Percentiles rank a stretch among this genome's conserved stretches.
These are phyloP conservation scores for Macroramphosus scolopax DNA, from an alignment of 2,797 vertebrate genomes.

Conservation along the genomic window DNA sequence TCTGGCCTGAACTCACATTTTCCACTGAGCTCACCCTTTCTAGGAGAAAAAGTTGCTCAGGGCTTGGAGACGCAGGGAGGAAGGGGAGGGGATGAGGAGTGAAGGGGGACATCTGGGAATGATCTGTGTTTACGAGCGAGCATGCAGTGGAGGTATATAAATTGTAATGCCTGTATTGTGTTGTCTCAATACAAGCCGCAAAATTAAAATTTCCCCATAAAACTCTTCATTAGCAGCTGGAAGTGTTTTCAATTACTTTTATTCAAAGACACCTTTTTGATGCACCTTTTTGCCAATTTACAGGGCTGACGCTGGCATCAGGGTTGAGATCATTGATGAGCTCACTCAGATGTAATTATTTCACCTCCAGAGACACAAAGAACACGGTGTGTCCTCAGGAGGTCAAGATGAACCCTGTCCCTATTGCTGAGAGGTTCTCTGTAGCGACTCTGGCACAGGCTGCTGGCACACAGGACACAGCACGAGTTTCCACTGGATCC, in stretches of 20 bases:
- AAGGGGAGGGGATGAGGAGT: constrained; percentile 8
- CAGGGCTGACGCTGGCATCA: constrained; percentile 4
- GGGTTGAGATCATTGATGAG: constrained; percentile 4
- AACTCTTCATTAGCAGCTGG: constrained; percentile 4
- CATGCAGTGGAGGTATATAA: constrained; percentile 24
- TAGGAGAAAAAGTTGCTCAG: constrained; percentile 20
- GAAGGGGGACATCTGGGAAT: constrained; percentile 64
- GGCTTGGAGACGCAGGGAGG: constrained; percentile 2
- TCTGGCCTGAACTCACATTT: constrained; percentile 66
- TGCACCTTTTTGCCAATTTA: background rate
- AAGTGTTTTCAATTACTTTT: constrained; percentile 8
- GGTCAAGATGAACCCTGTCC: constrained; percentile 5
- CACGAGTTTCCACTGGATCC: constrained; percentile 24
- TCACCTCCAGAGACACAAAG: background rate
- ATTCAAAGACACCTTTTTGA: background rate
- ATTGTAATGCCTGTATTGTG: constrained; percentile 21
- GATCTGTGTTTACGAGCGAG: constrained; percentile 66
- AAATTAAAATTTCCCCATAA: constrained; percentile 12
- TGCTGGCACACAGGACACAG: constrained; percentile 19
- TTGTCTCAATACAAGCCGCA: too few relatives aligned
- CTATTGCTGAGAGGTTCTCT: constrained; percentile 8
- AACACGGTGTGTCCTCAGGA: constrained; percentile 4
- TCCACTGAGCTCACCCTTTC: constrained; percentile 72
- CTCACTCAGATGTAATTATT: constrained; percentile 8
- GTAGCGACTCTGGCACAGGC: constrained; percentile 9